Base-by-base conservation (phyloP, 2,888 invertebrate species). In the Herminia tarsipennalis region DNA sequence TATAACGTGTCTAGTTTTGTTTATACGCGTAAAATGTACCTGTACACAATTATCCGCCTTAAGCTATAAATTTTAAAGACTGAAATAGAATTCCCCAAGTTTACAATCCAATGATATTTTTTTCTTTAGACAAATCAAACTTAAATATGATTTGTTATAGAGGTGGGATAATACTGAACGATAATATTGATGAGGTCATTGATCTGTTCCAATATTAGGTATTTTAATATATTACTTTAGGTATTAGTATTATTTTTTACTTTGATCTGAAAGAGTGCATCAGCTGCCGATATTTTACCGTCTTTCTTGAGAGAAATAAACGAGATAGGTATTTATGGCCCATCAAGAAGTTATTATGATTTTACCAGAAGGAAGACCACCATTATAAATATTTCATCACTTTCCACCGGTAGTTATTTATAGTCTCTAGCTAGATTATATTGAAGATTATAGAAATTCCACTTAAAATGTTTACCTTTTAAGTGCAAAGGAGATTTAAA, bases 101-200 rank as follows among this genome's bases (percentile, higher is more conserved):
- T n/a, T n/a, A n/a, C n/a, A n/a, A n/a, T n/a, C n/a, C n/a, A n/a
- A n/a, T n/a, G n/a, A n/a, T n/a, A n/a, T n/a, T n/a, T n/a, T n/a
- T n/a, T n/a, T n/a, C n/a, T n/a, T n/a, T n/a, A n/a, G n/a, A n/a
- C 33, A 42, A 30, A 46, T 46, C 33, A 27, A 36, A 50, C 30
- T 50, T 41, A 41, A 34, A 41, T 49, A 52, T 39, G 39, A 41
- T 12, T 20, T 22, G 40, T 27, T 25, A 17, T 32, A 25, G 40
- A 47, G 48, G 36, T 54, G 33, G 49, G 14, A 30, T 37, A 24
- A 27, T 39, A 29, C 18, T 35, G 12, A 44, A 52, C 50, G 52
- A 35, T 43, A 49, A 47, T 51, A 61, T 56, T 44, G 32, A 54
- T 62, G 55, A 47, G 66, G 38, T 63, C 62, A 41, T 63, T 63